phyloP scores from a whole-genome alignment of 35 echinoderm and acorn worm species.

The Heliocidaris erythrogramma region DNA sequence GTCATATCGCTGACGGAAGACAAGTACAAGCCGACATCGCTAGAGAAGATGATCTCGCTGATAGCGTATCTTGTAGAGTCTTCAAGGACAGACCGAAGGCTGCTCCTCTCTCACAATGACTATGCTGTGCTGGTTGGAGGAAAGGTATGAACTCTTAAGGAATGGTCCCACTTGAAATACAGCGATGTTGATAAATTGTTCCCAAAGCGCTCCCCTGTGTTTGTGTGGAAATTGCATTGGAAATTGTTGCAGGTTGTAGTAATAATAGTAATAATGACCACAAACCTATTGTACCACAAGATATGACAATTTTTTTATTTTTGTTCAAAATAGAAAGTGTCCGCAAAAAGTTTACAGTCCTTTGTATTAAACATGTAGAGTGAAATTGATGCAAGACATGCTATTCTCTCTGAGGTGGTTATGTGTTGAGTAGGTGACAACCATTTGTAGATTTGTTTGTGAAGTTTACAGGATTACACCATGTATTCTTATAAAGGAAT shows the following conservation, averaged over 20 bases:
- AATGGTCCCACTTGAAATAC: neutral
- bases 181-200: too few relatives aligned
- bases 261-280: too few relatives aligned
- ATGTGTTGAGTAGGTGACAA: too few relatives aligned
- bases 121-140: slow-evolving; percentile 76
- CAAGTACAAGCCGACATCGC: slow-evolving; percentile 78
- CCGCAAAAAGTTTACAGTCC: neutral
- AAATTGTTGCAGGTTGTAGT: too few relatives aligned
- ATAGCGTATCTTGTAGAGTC: slow-evolving; percentile 82
- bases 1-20: slow-evolving; percentile 84
- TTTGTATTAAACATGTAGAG: neutral
- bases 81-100: slow-evolving; percentile 66
- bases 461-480: neutral
- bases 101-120: slow-evolving; percentile 77
- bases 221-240: too few relatives aligned
- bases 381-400: neutral
- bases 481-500: too few relatives aligned
- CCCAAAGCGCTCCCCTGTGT: too few relatives aligned
- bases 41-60: slow-evolving; percentile 90
- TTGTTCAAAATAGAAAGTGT: neutral
- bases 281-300: too few relatives aligned
- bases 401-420: neutral
- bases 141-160: slow-evolving; percentile 50
- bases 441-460: too few relatives aligned
- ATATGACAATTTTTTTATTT: too few relatives aligned